phyloP scores from a whole-genome alignment of 2,797 vertebrate genomes.

The Novumbra hubbsi region DNA sequence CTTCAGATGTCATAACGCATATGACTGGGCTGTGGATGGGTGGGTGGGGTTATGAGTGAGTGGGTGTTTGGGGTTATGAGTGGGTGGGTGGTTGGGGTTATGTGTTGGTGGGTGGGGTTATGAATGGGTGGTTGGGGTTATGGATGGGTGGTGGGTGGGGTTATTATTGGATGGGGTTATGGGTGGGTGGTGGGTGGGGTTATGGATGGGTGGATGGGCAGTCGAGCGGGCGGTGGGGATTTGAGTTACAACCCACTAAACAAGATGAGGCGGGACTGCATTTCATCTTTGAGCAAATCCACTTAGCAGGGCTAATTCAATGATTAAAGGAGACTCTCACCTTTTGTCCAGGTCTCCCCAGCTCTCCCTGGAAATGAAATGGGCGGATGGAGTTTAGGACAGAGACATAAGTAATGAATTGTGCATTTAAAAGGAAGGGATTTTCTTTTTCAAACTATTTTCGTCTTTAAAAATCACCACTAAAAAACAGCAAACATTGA shows the following conservation, averaged over 20 bases:
- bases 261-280: conserved; percentile 40
- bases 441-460: conserved; percentile 23
- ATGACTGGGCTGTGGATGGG: conserved; percentile 11
- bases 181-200: no score
- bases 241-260: conserved; percentile 42
- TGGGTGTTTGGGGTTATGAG: no score
- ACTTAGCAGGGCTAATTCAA: conserved; percentile 60
- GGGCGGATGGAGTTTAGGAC: not conserved
- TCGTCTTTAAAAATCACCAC: conserved; percentile 5
- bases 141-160: no score
- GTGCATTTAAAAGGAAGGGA: conserved; percentile 40
- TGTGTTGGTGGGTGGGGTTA: no score
- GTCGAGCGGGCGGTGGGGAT: conserved; percentile 15
- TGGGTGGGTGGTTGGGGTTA: no score
- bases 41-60: no score
- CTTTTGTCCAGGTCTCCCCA: conserved; percentile 98
- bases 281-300: conserved; percentile 68
- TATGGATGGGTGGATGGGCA: no score
- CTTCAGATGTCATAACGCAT: conserved; percentile 51
- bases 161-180: no score
- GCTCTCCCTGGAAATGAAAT: conserved; percentile 87
- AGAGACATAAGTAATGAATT: conserved; percentile 38
- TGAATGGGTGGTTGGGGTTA: no score
- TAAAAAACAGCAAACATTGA: not conserved
- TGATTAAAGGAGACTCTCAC: conserved; percentile 77